Evolutionary conservation across 2,113 vertebrate genomes (phyloP).

Genomic region (Potamarius usumacintae): DNA sequence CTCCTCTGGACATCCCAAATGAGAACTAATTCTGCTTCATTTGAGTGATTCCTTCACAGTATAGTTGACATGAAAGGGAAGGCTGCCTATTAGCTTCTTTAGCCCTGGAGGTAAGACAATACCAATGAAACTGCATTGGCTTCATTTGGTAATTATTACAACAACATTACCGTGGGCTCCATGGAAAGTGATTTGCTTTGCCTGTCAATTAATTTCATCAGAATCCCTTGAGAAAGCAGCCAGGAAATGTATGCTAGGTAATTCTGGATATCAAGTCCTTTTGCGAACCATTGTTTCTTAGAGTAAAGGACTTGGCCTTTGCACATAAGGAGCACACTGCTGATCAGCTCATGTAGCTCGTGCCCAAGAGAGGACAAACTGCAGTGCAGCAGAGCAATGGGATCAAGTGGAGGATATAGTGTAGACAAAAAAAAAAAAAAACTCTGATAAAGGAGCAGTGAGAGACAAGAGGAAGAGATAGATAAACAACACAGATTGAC

Average conservation of each 20-base stretch:
- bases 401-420: slow-evolving; percentile 19
- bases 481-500: slow-evolving; percentile 44
- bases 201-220: slow-evolving; percentile 76
- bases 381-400: slow-evolving; percentile 13
- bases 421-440: background rate
- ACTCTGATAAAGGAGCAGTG: slow-evolving; percentile 31
- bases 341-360: background rate
- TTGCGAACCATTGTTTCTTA: background rate
- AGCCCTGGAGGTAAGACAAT: slow-evolving; percentile 69
- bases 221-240: slow-evolving; percentile 52
- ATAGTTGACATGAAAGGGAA: slow-evolving; percentile 68
- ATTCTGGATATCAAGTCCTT: slow-evolving; percentile 19
- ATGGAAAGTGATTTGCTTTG: slow-evolving; percentile 71
- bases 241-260: slow-evolving; percentile 18
- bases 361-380: slow-evolving; percentile 41
- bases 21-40: slow-evolving; percentile 62
- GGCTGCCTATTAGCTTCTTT: slow-evolving; percentile 72
- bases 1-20: slow-evolving; percentile 49
- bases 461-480: slow-evolving; percentile 37
- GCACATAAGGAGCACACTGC: background rate
- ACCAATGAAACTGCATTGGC: slow-evolving; percentile 62
- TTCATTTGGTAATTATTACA: slow-evolving; percentile 73
- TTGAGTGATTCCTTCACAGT: slow-evolving; percentile 61
- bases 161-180: slow-evolving; percentile 71
- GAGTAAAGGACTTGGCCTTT: background rate